Base-by-base conservation (phyloP, 2,888 invertebrate genomes). In the Polia nebulosa region DNA sequence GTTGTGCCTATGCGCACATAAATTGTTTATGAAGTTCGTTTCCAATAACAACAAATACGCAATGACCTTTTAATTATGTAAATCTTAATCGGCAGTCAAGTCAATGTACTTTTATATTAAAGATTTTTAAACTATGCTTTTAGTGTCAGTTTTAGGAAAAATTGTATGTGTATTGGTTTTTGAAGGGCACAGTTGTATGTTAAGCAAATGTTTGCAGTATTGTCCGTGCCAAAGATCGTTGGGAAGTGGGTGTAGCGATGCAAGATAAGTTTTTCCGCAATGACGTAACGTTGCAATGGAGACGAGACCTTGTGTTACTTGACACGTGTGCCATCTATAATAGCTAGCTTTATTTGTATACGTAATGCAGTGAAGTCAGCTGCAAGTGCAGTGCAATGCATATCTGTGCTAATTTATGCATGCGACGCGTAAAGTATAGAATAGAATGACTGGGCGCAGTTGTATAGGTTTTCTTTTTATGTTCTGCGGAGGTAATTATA, bases 271-370 rank as follows among this genome's bases (percentile, higher is more conserved):
- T 85, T 83, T 85, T 85, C 80, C 83, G 81, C 59, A 17, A 81
- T 82, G 79, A 83, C 83, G 84, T 77, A 76, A 83, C 79, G 57
- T 32, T 80, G 83, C 80, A 81, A 85, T 84, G 78, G 82, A 85
- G 78, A 86, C 79, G 65, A 78, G 83, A 83, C 81, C 85, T 84
- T 78, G 82, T 77, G 69, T 71, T 76, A 82, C 57, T 72, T 60
- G 81, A 84, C 88, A 86, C 87, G 86, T 87, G 87, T 87, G 77
- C 70, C 76, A 75, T 83, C 72, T 83, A 77, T 82, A 68, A 83
- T 75, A 78, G 69, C 72, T 61, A 60, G 72, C 75, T 75, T 73
- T 84, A 82, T 84, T 82, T 80, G 80, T 84, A 63, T 72, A 81
- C 63, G 82, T 76, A 83, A 78, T 81, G 44, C n/a, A 49, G 20